phyloP scores from a whole-genome alignment of 2,888 invertebrate species.

The Griposia aprilina region DNA sequence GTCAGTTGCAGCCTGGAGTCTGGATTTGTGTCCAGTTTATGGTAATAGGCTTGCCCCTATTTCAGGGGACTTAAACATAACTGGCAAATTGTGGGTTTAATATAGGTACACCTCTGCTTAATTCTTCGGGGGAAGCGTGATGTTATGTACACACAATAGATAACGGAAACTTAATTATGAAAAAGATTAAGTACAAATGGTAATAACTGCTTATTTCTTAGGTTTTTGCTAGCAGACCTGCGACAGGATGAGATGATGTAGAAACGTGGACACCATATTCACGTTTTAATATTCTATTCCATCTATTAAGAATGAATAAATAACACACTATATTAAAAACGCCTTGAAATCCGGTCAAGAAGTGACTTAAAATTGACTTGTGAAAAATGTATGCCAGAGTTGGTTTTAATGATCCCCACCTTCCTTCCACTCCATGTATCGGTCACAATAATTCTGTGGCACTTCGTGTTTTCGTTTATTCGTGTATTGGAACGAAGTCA shows the following conservation, averaged over 20 bases:
- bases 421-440: no score
- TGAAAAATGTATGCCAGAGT: not conserved
- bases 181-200: not conserved
- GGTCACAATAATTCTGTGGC: not conserved
- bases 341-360: not conserved
- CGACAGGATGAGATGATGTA: not conserved
- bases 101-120: no score
- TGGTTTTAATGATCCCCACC: no score
- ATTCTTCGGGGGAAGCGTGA: not conserved
- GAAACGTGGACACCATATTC: not conserved
- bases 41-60: no score
- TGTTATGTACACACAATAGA: no score
- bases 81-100: no score
- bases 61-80: no score
- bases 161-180: not conserved
- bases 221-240: not conserved
- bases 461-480: not conserved
- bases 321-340: not conserved
- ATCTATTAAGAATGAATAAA: not conserved
- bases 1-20: not conserved
- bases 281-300: not conserved
- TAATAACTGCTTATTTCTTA: not conserved
- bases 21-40: not conserved
- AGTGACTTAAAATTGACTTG: not conserved
- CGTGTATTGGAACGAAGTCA: not conserved